These are phyloP conservation scores for Spea bombifrons DNA, from an alignment of 2,113 vertebrate species.

Conservation along the genomic window DNA sequence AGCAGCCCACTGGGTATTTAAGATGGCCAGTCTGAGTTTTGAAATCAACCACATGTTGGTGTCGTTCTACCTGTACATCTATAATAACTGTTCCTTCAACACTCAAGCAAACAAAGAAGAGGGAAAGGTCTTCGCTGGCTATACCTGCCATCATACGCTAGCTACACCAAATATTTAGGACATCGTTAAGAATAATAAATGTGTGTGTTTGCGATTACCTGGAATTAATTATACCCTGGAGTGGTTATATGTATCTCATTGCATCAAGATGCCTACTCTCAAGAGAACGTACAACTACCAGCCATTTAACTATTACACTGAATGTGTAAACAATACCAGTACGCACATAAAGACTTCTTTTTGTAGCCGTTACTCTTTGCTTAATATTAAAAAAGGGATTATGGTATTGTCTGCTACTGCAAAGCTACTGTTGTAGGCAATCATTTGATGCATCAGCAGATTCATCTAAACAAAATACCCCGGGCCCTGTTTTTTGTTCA, in stretches of 20 bases:
- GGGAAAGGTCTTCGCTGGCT: background rate
- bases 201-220: slow-evolving; percentile 21
- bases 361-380: slow-evolving; percentile 11
- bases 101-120: background rate
- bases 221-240: slow-evolving; percentile 25
- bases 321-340: slow-evolving; percentile 1
- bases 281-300: background rate
- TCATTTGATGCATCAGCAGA: slow-evolving; percentile 42
- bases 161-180: slow-evolving; percentile 14
- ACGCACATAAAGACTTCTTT: slow-evolving; percentile 10
- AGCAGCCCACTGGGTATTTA: too few species aligned
- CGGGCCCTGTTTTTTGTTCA: slow-evolving; percentile 31
- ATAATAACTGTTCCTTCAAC: background rate
- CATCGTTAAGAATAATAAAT: slow-evolving; percentile 3
- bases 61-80: background rate
- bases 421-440: slow-evolving; percentile 35
- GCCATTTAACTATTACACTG: slow-evolving; percentile 3
- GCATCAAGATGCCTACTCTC: slow-evolving; percentile 11
- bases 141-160: background rate
- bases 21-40: too few species aligned
- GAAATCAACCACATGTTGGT: background rate
- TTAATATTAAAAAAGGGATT: slow-evolving; percentile 37
- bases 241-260: slow-evolving; percentile 5
- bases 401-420: slow-evolving; percentile 29
- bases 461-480: slow-evolving; percentile 34